Conservation (phyloP, 2,888 invertebrate genomes). For the Caenorhabditis sinica region DNA sequence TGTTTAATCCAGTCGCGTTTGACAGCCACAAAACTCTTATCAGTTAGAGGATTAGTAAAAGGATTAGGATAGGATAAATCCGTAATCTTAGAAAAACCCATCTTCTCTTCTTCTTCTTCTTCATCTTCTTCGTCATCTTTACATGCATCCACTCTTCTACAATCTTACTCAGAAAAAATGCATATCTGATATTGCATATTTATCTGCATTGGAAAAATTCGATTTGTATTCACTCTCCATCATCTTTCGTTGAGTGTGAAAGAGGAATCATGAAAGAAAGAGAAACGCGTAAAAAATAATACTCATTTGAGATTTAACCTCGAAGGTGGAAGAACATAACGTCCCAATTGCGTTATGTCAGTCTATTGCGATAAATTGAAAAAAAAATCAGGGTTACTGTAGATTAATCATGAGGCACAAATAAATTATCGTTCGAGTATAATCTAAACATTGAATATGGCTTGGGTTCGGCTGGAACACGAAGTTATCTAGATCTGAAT, state of each 20-base stretch:
- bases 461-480: too few species aligned
- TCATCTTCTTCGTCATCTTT: not conserved
- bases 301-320: too few species aligned
- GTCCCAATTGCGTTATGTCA: too few species aligned
- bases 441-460: too few species aligned
- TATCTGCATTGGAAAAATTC: conserved; percentile 1
- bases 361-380: too few species aligned
- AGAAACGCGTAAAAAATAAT: too few species aligned
- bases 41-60: conserved; percentile 13
- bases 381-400: too few species aligned
- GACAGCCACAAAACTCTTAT: conserved; percentile 3
- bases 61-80: conserved; percentile 17
- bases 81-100: conserved; percentile 2
- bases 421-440: too few species aligned
- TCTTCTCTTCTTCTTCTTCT: not conserved
- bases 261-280: too few species aligned
- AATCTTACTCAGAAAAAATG: not conserved
- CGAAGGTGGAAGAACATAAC: too few species aligned
- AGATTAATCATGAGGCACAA: too few species aligned
- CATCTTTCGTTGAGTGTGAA: not conserved
- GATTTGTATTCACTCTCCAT: conserved; percentile 14
- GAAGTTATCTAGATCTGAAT: too few species aligned
- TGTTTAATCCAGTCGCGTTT: conserved; percentile 9
- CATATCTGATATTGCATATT: conserved; percentile 15
- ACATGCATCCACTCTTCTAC: not conserved